Percentiles rank a stretch among this genome's conserved stretches.
phyloP scores from a whole-genome alignment of 2,797 vertebrate genomes.

The Lindbergichthys nudifrons region DNA sequence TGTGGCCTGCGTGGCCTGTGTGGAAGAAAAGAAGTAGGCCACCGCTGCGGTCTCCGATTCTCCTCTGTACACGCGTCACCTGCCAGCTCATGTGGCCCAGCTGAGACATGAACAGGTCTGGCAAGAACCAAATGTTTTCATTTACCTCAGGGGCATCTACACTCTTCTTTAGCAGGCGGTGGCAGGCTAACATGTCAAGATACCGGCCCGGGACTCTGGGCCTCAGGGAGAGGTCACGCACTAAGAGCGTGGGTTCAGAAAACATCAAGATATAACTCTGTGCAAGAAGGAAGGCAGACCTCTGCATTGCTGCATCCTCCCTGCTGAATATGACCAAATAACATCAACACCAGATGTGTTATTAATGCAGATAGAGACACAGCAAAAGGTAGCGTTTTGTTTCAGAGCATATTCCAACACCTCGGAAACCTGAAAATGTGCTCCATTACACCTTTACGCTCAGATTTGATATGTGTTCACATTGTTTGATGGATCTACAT shows the following conservation, averaged over 20 bases:
- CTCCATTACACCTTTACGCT: slow-evolving; percentile 68
- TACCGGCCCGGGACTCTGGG: slow-evolving; percentile 64
- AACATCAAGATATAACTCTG: slow-evolving; percentile 56
- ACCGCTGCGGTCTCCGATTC: slow-evolving; percentile 72
- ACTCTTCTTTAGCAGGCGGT: slow-evolving; percentile 74
- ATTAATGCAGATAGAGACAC: slow-evolving; percentile 28
- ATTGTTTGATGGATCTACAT: slow-evolving; percentile 70
- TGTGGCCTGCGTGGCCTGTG: slow-evolving; percentile 61
- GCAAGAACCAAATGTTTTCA: slow-evolving; percentile 84
- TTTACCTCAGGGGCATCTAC: slow-evolving; percentile 82
- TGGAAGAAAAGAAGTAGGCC: slow-evolving; percentile 79
- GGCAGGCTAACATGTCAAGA: slow-evolving; percentile 80
- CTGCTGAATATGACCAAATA: slow-evolving; percentile 17
- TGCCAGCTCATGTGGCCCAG: slow-evolving; percentile 80
- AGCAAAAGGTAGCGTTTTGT: slow-evolving; percentile 32
- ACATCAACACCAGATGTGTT: slow-evolving; percentile 23
- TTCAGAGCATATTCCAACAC: slow-evolving; percentile 57
- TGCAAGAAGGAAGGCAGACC: slow-evolving; percentile 18
- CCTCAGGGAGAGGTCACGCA: slow-evolving; percentile 73
- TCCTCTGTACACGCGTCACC: slow-evolving; percentile 79
- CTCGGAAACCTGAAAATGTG: slow-evolving; percentile 64
- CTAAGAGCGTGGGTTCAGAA: slow-evolving; percentile 66
- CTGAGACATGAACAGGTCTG: slow-evolving; percentile 81
- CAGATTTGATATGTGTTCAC: slow-evolving; percentile 60
- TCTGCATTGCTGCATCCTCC: not conserved